Evolutionary conservation across 1,140 invertebrate species (phyloP).

Genomic region (Conus ventricosus): DNA sequence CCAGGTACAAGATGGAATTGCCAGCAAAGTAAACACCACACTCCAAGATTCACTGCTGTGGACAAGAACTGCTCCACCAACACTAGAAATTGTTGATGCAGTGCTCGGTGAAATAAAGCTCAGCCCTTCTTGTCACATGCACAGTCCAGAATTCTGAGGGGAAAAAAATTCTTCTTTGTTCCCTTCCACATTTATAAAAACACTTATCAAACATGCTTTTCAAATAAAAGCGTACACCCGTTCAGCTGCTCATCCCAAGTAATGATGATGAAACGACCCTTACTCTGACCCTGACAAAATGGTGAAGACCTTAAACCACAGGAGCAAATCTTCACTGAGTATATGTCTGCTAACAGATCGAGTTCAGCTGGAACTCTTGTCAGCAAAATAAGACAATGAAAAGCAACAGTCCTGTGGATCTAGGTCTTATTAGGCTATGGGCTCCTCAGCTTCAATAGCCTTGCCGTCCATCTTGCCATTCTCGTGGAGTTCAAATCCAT

Average conservation of each 20-base stretch:
- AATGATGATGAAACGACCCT: not conserved
- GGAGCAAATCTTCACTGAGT: not conserved
- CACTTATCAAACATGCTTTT: not conserved
- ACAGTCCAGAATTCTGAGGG: not conserved
- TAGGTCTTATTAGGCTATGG: not conserved
- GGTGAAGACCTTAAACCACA: not conserved
- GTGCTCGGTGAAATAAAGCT: too few species aligned
- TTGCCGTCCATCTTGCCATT: slow-evolving; percentile 32
- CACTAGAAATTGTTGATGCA: too few species aligned
- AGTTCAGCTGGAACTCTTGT: not conserved
- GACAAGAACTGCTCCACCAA: too few species aligned
- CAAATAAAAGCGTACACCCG: not conserved
- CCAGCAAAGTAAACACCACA: too few species aligned
- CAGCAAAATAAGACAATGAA: not conserved
- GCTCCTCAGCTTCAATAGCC: not conserved
- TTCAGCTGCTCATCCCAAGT: not conserved
- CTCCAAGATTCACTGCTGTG: too few species aligned
- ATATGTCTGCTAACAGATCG: not conserved
- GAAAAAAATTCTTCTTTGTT: not conserved
- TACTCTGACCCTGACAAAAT: not conserved
- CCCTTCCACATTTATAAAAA: not conserved
- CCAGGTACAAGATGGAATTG: too few species aligned
- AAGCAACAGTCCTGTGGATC: not conserved
- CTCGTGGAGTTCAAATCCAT: slow-evolving; percentile 23
- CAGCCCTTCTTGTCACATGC: too few species aligned